Conservation (phyloP, 2,113 vertebrate genomes). For the Sardina pilchardus region DNA sequence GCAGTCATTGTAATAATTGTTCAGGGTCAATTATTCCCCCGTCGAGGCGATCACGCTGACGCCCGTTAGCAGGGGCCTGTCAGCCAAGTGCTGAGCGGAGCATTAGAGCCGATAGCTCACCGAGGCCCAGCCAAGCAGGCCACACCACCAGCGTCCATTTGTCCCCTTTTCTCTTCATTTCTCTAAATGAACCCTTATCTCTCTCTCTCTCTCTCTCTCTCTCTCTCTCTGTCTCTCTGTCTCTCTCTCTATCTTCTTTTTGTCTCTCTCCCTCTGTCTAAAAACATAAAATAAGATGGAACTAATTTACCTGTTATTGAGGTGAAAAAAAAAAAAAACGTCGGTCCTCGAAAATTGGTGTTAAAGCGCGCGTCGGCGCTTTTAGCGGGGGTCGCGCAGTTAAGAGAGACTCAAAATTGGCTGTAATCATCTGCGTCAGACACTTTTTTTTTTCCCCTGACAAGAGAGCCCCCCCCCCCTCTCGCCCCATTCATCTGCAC, state of each 20-base stretch:
- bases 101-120: conserved; percentile 16
- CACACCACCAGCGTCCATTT: background rate
- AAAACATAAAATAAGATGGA: background rate
- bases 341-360: background rate
- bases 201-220: background rate
- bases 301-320: conserved; percentile 22
- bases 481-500: background rate
- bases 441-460: conserved; percentile 7
- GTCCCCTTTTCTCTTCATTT: background rate
- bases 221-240: background rate
- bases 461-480: background rate
- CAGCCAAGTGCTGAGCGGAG: background rate
- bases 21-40: conserved; percentile 90
- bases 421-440: conserved; percentile 13
- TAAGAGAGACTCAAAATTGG: conserved; percentile 7
- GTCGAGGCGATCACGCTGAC: conserved; percentile 79
- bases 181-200: background rate
- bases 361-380: background rate
- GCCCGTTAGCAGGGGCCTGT: conserved; percentile 66
- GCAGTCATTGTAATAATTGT: conserved; percentile 76
- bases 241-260: background rate
- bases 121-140: background rate
- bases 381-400: background rate
- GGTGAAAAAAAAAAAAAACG: conserved; percentile 9
- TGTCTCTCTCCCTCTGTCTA: background rate